phyloP scores from a whole-genome alignment of 2,113 vertebrate genomes.

The Hoplias malabaricus region DNA sequence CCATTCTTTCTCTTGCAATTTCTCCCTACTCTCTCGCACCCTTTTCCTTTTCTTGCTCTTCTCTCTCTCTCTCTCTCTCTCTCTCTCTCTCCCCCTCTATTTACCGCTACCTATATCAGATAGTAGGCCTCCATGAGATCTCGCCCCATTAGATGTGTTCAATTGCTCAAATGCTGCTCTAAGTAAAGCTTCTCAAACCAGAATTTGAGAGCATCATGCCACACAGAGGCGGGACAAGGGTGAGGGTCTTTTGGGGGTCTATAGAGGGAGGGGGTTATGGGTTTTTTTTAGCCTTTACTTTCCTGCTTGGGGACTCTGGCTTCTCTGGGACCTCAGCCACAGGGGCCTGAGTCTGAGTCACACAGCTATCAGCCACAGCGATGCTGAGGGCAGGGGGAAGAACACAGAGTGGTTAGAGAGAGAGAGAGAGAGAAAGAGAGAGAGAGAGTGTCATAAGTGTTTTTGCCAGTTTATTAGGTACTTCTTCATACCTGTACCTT shows the following conservation, averaged over 20 bases:
- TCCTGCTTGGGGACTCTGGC: slow-evolving; percentile 77
- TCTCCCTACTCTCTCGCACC: too few species aligned
- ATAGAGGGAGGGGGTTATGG: slow-evolving; percentile 59
- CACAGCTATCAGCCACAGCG: slow-evolving; percentile 77
- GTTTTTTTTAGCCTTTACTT: slow-evolving; percentile 67
- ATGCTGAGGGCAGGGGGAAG: slow-evolving; percentile 72
- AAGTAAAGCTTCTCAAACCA: neutral
- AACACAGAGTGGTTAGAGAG: slow-evolving; percentile 67
- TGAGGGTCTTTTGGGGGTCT: slow-evolving; percentile 62
- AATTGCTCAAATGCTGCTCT: slow-evolving; percentile 45
- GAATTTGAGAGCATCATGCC: slow-evolving; percentile 64
- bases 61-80: neutral
- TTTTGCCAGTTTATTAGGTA: neutral
- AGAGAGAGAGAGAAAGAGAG: slow-evolving; percentile 61
- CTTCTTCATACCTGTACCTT: neutral
- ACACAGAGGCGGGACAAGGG: slow-evolving; percentile 59
- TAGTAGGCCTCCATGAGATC: neutral
- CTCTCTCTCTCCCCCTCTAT: neutral
- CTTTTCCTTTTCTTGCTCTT: too few species aligned
- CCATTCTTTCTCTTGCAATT: too few species aligned
- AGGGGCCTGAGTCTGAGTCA: slow-evolving; percentile 66
- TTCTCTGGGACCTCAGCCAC: slow-evolving; percentile 76
- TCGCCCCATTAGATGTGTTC: slow-evolving; percentile 2
- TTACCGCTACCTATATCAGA: too few species aligned
- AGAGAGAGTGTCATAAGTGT: slow-evolving; percentile 37